Evolutionary conservation across 1,140 invertebrate species (phyloP), one percentile per base, ranked within the genome.

Genomic region (Laupala kohalensis): DNA sequence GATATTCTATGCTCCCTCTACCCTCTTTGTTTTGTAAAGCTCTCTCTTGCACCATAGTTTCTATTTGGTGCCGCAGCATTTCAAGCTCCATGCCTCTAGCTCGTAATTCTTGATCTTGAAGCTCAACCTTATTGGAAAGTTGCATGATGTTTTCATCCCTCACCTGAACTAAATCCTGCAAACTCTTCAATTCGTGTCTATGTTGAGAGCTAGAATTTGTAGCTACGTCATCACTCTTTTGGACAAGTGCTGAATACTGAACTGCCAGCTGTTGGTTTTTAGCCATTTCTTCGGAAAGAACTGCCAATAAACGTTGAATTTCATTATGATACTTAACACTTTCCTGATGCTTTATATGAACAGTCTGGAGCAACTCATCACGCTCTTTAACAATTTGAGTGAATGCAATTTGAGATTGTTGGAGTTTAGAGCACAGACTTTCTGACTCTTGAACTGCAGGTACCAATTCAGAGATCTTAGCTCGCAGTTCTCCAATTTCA

Each of bases 321-420:
- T 96, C 93, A 4, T 81, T 84, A 75, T 95, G 91, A 80, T 94
- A 95, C 66, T 88, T 86, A 2, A 93, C 76, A 76, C 87, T 92
- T 80, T 95, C 93, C 71, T 90, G 86, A 74, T 95, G 92, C 81
- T 95, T 95, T 65, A 87, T 82, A 74, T 89, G 90, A 0, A 94
- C 80, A 6, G 89, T 82, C 69, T 85, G 85, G 27, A 93, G 88
- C n/a, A 94, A 81, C 79, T 93, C 87, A 64, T 87, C 77, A 94
- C 91, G 78, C 75, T 81, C 78, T 69, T 78, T 72, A 75, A 80
- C 77, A 64, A 81, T 73, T 63, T 76, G 70, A 12, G 74, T 64
- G 65, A 9, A 63, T 19, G 19, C 1, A 2, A 13, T 73, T 72
- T 9, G 27, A 37, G 28, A 27, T 19, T 37, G 28, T 5, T 9